Conservation (phyloP, 2,888 invertebrate genomes). For the Lagria hirta region DNA sequence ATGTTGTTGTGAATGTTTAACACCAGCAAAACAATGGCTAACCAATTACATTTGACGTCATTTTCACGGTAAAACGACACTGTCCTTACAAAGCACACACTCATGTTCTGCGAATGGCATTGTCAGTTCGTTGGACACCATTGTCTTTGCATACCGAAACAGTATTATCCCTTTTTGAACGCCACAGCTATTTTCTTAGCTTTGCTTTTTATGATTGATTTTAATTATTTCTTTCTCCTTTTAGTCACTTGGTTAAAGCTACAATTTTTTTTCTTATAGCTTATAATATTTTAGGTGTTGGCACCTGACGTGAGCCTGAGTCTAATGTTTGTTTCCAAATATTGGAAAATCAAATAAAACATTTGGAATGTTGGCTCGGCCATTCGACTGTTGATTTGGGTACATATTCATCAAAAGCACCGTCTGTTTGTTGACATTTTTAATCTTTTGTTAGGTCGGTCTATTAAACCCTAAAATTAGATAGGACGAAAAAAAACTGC, state of each 20-base stretch:
- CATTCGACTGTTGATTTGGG: slow-evolving; percentile 9
- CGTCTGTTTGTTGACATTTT: slow-evolving; percentile 22
- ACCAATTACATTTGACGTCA: slow-evolving; percentile 11
- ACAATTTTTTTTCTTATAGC: too few species aligned
- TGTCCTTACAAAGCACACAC: slow-evolving; percentile 17
- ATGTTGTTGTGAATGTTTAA: slow-evolving; percentile 5
- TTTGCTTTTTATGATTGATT: too few species aligned
- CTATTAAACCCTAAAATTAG: slow-evolving; percentile 4
- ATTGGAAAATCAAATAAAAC: slow-evolving; percentile 21
- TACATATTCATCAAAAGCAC: slow-evolving; percentile 23
- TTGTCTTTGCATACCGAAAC: too few species aligned
- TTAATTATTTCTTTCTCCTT: too few species aligned
- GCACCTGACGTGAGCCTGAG: slow-evolving; percentile 14
- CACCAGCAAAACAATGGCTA: slow-evolving; percentile 10
- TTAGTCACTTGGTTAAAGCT: too few species aligned
- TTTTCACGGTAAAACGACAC: slow-evolving; percentile 15
- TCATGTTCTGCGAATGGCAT: slow-evolving; percentile 17
- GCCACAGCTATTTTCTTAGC: too few species aligned
- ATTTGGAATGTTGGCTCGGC: slow-evolving; percentile 17
- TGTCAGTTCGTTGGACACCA: slow-evolving; percentile 13
- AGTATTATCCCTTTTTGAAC: too few species aligned
- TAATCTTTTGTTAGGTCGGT: slow-evolving; percentile 10
- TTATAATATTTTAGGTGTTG: slow-evolving; percentile 12
- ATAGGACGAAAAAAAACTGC: slow-evolving; percentile 10
- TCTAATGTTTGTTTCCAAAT: slow-evolving; percentile 15